phyloP scores from a whole-genome alignment of 2,113 vertebrate species.

The Kobus ellipsiprymnus region DNA sequence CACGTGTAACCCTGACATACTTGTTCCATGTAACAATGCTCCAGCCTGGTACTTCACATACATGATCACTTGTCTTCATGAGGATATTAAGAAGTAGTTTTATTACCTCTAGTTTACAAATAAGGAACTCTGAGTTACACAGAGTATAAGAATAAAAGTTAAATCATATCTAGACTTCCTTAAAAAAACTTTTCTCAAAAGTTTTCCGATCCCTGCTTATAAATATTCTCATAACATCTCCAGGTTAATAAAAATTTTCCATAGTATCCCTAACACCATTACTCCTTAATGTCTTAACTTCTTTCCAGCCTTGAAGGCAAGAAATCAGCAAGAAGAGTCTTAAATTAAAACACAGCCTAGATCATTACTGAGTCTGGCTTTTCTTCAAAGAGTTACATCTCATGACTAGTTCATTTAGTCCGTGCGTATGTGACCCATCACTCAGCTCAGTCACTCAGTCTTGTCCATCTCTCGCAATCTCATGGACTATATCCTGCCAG shows the following conservation, averaged over 20 bases:
- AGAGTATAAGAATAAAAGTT: not conserved
- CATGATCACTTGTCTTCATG: not conserved
- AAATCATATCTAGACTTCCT: not conserved
- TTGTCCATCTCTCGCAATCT: not conserved
- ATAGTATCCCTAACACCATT: not conserved
- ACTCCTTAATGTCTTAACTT: not conserved
- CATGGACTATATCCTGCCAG: not conserved
- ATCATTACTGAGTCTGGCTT: not conserved
- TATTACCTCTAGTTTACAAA: not conserved
- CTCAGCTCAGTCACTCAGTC: not conserved
- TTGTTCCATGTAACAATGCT: not conserved
- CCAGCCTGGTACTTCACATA: not conserved
- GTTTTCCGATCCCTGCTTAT: not conserved
- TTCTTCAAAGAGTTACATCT: not conserved
- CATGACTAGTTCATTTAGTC: not conserved
- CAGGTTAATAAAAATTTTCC: not conserved
- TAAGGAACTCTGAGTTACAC: not conserved
- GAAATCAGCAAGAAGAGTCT: not conserved
- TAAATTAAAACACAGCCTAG: not conserved
- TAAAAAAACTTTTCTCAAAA: not conserved
- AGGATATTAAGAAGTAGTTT: not conserved
- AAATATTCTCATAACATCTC: not conserved
- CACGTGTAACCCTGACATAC: not conserved
- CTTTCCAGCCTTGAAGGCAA: not conserved
- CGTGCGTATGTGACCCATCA: not conserved